A percentile compares a stretch with the other conserved stretches of the same genome.
phyloP scores from a whole-genome alignment of 2,888 invertebrate species.

The Diplolepis rosae region DNA sequence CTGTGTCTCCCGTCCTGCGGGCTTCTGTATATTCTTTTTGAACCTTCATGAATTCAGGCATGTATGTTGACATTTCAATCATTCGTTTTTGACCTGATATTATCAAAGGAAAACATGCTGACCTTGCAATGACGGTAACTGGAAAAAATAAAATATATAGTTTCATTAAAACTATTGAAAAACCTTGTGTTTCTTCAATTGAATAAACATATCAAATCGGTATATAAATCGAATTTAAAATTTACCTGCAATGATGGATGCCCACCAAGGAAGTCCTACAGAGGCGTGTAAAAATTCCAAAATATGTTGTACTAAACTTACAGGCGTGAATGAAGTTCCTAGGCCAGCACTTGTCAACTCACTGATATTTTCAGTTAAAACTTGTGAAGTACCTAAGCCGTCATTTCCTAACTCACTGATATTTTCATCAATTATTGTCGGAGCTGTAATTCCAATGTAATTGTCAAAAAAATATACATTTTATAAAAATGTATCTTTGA shows the following conservation, averaged over 20 bases:
- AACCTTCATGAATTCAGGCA: constrained; percentile 89
- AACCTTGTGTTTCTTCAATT: neutral
- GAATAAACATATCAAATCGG: constrained; percentile 15
- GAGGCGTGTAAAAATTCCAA: constrained; percentile 90
- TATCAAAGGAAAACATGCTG: constrained; percentile 89
- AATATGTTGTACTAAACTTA: constrained; percentile 86
- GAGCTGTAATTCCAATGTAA: neutral
- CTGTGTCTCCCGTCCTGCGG: constrained; percentile 85
- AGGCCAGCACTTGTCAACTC: constrained; percentile 76
- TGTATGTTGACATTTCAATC: constrained; percentile 86
- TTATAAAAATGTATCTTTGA: neutral
- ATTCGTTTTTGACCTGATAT: constrained; percentile 87
- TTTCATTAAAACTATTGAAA: too few relatives aligned
- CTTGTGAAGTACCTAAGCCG: constrained; percentile 84
- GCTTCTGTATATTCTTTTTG: constrained; percentile 92
- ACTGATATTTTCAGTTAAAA: neutral
- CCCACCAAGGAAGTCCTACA: constrained; percentile 95
- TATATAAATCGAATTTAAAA: constrained; percentile 34
- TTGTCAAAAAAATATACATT: neutral
- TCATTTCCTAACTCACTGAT: neutral
- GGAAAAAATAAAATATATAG: constrained; percentile 13
- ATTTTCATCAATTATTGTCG: neutral
- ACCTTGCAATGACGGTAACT: constrained; percentile 85
- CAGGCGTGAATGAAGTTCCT: constrained; percentile 85
- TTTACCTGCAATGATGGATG: constrained; percentile 83